phyloP scores from a whole-genome alignment of 1,140 invertebrate genomes.

The Drosophila willistoni region DNA sequence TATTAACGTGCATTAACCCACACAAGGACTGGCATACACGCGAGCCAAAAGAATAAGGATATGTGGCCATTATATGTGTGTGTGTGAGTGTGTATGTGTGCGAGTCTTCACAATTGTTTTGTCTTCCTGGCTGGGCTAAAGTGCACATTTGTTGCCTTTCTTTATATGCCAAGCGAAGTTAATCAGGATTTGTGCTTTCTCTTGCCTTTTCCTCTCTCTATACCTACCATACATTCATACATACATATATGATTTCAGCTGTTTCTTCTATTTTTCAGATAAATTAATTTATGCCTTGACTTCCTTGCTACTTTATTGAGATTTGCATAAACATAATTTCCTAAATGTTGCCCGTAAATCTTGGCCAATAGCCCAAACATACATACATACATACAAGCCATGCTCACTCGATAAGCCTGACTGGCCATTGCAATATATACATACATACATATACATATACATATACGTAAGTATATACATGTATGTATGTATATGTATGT shows the following conservation, averaged over 20 bases:
- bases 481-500: too few relatives aligned
- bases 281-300: constrained; percentile 70
- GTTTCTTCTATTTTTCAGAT: constrained; percentile 39
- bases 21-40: constrained; percentile 47
- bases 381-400: constrained; percentile 5
- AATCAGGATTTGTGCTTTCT: constrained; percentile 74
- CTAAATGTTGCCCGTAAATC: constrained; percentile 61
- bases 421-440: neutral
- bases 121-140: constrained; percentile 56
- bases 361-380: constrained; percentile 19
- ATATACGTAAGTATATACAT: too few relatives aligned
- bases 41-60: constrained; percentile 11
- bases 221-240: neutral
- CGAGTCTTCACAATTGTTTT: constrained; percentile 66
- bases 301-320: constrained; percentile 58
- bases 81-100: constrained; percentile 33
- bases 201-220: constrained; percentile 15
- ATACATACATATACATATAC: too few relatives aligned
- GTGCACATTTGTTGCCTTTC: constrained; percentile 60
- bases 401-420: constrained; percentile 41
- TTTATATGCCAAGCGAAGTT: constrained; percentile 60
- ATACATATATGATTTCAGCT: constrained; percentile 1
- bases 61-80: constrained; percentile 33
- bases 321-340: constrained; percentile 80
- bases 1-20: constrained; percentile 74